A percentile compares a stretch with the other conserved stretches of the same genome.
Evolutionary conservation across 92 coral and sea anemone genomes (phyloP).

Genomic region (Chrysogorgia sp.): DNA sequence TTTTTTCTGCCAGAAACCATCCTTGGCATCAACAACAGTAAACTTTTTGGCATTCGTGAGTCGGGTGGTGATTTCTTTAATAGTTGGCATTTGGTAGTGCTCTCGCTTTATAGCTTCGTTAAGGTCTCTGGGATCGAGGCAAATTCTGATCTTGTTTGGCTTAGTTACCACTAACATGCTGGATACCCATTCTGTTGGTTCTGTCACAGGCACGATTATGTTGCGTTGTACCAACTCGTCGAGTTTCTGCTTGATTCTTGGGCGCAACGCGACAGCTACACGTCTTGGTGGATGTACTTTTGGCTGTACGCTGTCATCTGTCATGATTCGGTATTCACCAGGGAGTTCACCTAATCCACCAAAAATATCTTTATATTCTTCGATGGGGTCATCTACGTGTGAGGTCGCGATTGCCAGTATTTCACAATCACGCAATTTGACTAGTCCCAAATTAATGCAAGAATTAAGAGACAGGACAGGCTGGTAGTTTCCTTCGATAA

Average conservation of each 20-base stretch:
- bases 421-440: conserved; percentile 42
- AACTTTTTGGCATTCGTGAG: conserved; percentile 9
- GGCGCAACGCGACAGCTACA: conserved; percentile 44
- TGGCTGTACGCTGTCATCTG: conserved; percentile 43
- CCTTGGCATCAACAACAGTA: conserved; percentile 17
- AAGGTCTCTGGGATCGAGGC: conserved; percentile 18
- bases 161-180: conserved; percentile 26
- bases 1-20: conserved; percentile 47
- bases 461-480: conserved; percentile 46
- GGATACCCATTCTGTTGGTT: conserved; percentile 23
- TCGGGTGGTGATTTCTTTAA: conserved; percentile 10
- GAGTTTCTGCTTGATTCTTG: conserved; percentile 37
- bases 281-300: conserved; percentile 48
- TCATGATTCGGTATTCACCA: conserved; percentile 49
- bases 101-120: conserved; percentile 11
- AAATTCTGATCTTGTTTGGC: conserved; percentile 25
- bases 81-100: conserved; percentile 25
- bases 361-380: conserved; percentile 23
- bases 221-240: conserved; percentile 41
- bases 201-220: conserved; percentile 41
- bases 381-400: conserved; percentile 12
- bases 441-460: conserved; percentile 41
- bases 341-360: conserved; percentile 53
- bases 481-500: conserved; percentile 44
- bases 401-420: conserved; percentile 31